Conservation (phyloP, 2,113 vertebrate species). For the Psilopogon haemacephalus region DNA sequence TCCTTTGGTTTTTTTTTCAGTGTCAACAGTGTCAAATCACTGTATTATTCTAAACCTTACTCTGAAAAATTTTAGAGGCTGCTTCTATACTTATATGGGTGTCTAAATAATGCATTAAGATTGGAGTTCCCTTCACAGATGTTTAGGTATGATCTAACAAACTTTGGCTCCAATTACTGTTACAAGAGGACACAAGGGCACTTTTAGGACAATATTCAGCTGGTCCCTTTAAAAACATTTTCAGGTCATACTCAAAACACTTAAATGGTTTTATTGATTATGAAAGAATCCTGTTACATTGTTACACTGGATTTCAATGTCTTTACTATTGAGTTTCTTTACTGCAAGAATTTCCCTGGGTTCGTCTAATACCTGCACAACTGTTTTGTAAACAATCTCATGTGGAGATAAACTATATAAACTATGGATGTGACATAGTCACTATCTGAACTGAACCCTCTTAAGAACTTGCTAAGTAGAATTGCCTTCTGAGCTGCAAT, state of each 20-base stretch:
- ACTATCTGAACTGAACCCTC: neutral
- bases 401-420: no score
- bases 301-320: neutral
- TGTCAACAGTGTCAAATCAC: no score
- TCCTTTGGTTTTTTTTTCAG: neutral
- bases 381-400: no score
- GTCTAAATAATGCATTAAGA: neutral
- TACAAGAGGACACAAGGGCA: neutral
- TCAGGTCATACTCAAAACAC: neutral
- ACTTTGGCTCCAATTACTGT: neutral
- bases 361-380: no score
- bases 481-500: neutral
- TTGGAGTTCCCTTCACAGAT: neutral
- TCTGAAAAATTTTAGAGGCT: no score
- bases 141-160: neutral
- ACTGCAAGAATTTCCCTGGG: neutral
- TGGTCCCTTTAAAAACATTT: neutral
- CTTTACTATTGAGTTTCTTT: neutral
- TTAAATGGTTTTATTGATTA: neutral
- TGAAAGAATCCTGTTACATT: neutral
- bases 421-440: no score
- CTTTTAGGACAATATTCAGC: neutral
- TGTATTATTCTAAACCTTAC: neutral
- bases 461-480: neutral
- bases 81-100: neutral